Evolutionary conservation across 2,797 vertebrate genomes (phyloP).

Genomic region (Manis pentadactyla): DNA sequence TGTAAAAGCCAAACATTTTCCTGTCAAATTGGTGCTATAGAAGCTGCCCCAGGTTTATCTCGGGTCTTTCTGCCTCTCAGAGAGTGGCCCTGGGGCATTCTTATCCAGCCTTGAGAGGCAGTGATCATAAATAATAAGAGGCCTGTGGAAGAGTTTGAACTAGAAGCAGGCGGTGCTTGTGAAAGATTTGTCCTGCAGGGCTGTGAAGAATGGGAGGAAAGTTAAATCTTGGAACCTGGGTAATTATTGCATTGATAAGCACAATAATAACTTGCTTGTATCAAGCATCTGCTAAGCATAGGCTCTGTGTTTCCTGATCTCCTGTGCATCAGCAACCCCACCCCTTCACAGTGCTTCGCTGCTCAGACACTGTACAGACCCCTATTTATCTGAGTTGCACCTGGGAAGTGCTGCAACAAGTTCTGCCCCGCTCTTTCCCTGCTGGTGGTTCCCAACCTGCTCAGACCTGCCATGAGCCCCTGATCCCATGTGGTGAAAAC

Average conservation of each 20-base stretch:
- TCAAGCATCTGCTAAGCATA: neutral
- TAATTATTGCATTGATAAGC: neutral
- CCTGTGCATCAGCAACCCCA: neutral
- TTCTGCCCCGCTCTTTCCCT: neutral
- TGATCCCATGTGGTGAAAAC: neutral
- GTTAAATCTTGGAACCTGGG: neutral
- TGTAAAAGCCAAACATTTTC: neutral
- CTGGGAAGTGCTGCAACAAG: slow-evolving; percentile 5
- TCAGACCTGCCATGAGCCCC: slow-evolving; percentile 39
- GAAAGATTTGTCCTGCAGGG: neutral
- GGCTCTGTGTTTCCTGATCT: neutral
- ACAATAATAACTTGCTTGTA: neutral
- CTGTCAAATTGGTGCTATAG: neutral
- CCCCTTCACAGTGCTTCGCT: neutral
- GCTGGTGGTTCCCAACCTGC: slow-evolving; percentile 29
- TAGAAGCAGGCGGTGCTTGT: neutral
- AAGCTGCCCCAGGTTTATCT: neutral
- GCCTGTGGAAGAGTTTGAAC: slow-evolving; percentile 23
- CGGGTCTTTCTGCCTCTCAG: neutral
- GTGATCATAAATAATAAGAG: slow-evolving; percentile 27
- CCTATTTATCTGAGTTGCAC: neutral
- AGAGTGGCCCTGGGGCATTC: neutral
- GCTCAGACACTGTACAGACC: neutral
- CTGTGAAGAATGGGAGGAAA: neutral
- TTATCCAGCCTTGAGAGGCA: neutral